phyloP scores from a whole-genome alignment of 2,888 invertebrate species.

The Tipula lateralis region DNA sequence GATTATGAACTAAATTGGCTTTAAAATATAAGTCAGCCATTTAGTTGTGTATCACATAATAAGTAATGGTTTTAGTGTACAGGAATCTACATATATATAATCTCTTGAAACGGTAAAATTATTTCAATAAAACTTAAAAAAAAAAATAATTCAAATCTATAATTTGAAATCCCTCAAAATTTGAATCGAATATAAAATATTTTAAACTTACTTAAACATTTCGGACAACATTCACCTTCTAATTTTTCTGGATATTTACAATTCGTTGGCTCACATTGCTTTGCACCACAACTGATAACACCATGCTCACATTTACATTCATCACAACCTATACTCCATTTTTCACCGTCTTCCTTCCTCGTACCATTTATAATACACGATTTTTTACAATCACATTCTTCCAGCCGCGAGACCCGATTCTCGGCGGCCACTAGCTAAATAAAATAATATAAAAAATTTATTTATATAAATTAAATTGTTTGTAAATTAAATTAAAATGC shows the following conservation, averaged over 20 bases:
- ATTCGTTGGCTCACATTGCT: slow-evolving; percentile 69
- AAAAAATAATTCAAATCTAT: background rate
- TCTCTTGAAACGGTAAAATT: background rate
- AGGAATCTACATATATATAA: background rate
- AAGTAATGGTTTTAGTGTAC: background rate
- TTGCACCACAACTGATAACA: slow-evolving; percentile 75
- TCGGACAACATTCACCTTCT: slow-evolving; percentile 78
- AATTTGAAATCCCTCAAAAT: slow-evolving; percentile 27
- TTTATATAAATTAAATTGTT: too few relatives aligned
- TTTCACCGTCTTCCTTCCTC: slow-evolving; percentile 74
- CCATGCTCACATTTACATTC: slow-evolving; percentile 88
- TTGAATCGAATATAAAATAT: slow-evolving; percentile 28
- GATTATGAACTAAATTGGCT: background rate
- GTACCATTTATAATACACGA: slow-evolving; percentile 79
- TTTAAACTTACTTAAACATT: slow-evolving; percentile 73
- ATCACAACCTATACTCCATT: slow-evolving; percentile 81
- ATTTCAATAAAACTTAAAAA: background rate
- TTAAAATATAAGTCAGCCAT: background rate
- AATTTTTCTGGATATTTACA: slow-evolving; percentile 77
- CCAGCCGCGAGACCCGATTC: slow-evolving; percentile 62
- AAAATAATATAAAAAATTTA: slow-evolving; percentile 36
- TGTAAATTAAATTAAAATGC: too few relatives aligned
- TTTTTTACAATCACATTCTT: slow-evolving; percentile 87
- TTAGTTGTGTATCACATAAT: background rate
- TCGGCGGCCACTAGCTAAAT: slow-evolving; percentile 78